These are phyloP conservation scores for Sebastes iracundus DNA, from an alignment of 2,797 vertebrate genomes.

Conservation along the genomic window DNA sequence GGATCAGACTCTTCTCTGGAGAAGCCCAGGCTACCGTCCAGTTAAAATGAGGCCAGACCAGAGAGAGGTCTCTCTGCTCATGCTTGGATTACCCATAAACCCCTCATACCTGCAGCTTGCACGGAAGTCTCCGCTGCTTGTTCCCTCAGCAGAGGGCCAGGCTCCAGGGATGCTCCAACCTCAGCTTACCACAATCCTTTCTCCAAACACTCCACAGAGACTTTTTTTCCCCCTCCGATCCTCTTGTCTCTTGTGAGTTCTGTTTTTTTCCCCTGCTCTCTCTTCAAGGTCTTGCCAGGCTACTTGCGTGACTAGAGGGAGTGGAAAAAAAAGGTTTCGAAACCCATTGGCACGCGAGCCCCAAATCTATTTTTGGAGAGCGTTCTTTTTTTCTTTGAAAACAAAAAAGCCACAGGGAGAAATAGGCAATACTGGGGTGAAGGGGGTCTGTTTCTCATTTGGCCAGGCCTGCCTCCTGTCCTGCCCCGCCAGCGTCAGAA, in stretches of 20 bases:
- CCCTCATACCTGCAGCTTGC: conserved; percentile 76
- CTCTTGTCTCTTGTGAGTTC: conserved; percentile 69
- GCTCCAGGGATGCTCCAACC: conserved; percentile 72
- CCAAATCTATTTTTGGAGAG: conserved; percentile 87
- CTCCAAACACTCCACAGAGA: conserved; percentile 64
- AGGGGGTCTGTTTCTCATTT: conserved; percentile 89
- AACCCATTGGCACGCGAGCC: conserved; percentile 86
- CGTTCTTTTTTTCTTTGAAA: conserved; percentile 79
- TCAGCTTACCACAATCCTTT: conserved; percentile 69
- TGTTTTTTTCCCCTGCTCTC: conserved; percentile 70
- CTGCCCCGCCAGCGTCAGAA: conserved; percentile 80
- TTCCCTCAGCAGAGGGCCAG: conserved; percentile 55
- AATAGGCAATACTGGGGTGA: conserved; percentile 83
- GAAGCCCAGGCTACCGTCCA: conserved; percentile 59
- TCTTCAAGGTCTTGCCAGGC: conserved; percentile 82
- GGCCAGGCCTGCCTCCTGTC: conserved; percentile 79
- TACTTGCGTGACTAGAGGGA: conserved; percentile 87
- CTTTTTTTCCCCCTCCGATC: conserved; percentile 34
- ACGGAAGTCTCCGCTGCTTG: conserved; percentile 68
- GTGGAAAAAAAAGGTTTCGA: conserved; percentile 80
- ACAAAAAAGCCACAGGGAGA: conserved; percentile 81
- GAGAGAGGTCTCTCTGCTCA: conserved; percentile 46
- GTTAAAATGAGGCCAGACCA: conserved; percentile 68
- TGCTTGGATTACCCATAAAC: conserved; percentile 79
- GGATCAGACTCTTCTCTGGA: conserved; percentile 52